Conservation (phyloP, 2,888 invertebrate genomes). For the Sarcophaga variegata region DNA sequence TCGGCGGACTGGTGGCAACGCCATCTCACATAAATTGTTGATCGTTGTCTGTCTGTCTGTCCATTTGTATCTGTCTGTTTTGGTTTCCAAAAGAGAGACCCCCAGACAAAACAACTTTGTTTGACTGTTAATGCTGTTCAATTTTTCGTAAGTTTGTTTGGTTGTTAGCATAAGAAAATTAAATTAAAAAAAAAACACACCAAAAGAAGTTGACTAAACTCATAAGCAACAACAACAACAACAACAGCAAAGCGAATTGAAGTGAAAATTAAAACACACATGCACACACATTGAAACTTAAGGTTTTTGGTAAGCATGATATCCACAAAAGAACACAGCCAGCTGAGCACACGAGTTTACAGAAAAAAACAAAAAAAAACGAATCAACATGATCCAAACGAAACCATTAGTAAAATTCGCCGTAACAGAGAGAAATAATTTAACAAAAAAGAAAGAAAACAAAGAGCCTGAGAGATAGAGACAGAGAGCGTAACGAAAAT, state of each 20-base stretch:
- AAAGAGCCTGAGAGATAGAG: too few relatives aligned
- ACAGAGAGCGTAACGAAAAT: too few relatives aligned
- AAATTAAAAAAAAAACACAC: slow-evolving; percentile 28
- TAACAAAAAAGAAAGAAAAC: not conserved
- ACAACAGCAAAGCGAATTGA: slow-evolving; percentile 47
- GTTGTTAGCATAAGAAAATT: not conserved
- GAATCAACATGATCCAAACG: slow-evolving; percentile 33
- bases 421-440: slow-evolving; percentile 14
- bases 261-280: slow-evolving; percentile 6
- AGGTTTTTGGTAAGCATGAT: slow-evolving; percentile 9
- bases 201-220: slow-evolving; percentile 68
- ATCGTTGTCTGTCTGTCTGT: slow-evolving; percentile 12
- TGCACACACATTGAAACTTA: slow-evolving; percentile 24
- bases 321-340: slow-evolving; percentile 33
- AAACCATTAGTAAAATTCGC: slow-evolving; percentile 50
- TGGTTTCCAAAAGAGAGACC: slow-evolving; percentile 51
- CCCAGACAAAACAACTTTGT: slow-evolving; percentile 48
- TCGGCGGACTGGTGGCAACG: slow-evolving; percentile 72
- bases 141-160: not conserved
- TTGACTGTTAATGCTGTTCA: slow-evolving; percentile 4
- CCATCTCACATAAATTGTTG: slow-evolving; percentile 37
- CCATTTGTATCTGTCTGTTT: not conserved
- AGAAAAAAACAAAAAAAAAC: not conserved
- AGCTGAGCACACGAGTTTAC: slow-evolving; percentile 13
- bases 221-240: slow-evolving; percentile 41